Percentiles rank a stretch among this genome's conserved stretches.
These are phyloP conservation scores for Ptilonorhynchus violaceus DNA, from an alignment of 2,113 vertebrate species.

Conservation along the genomic window DNA sequence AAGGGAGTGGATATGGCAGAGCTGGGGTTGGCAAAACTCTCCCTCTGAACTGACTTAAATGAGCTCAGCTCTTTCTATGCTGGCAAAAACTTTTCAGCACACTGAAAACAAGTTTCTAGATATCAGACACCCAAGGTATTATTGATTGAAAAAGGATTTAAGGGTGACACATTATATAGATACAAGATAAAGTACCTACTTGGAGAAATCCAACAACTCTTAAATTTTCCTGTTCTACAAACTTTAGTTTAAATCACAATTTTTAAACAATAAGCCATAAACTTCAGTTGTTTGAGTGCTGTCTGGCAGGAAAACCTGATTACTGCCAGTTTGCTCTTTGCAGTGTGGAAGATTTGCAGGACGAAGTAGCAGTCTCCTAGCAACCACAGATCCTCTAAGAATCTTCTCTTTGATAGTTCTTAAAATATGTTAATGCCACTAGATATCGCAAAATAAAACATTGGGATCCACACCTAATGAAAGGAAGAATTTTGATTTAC, in stretches of 20 bases:
- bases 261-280: neutral
- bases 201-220: neutral
- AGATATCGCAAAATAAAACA: slow-evolving; percentile 47
- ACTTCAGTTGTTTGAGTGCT: slow-evolving; percentile 35
- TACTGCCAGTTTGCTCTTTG: slow-evolving; percentile 47
- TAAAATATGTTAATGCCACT: slow-evolving; percentile 65
- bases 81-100: neutral
- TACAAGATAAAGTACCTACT: neutral
- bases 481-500: slow-evolving; percentile 9
- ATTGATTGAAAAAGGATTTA: neutral
- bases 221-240: neutral
- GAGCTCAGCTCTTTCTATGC: neutral
- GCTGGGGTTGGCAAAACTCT: neutral
- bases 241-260: neutral
- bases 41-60: neutral
- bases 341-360: slow-evolving; percentile 55
- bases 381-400: slow-evolving; percentile 67
- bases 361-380: slow-evolving; percentile 66
- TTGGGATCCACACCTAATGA: neutral
- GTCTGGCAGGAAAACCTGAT: slow-evolving; percentile 40
- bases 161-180: neutral
- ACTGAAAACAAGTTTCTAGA: neutral
- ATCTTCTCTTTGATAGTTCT: slow-evolving; percentile 57
- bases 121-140: neutral
- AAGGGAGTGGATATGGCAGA: neutral